Percentiles rank a stretch among this genome's conserved stretches.
Conservation (phyloP, 2,888 invertebrate species). For the Entomobrya multifasciata region DNA sequence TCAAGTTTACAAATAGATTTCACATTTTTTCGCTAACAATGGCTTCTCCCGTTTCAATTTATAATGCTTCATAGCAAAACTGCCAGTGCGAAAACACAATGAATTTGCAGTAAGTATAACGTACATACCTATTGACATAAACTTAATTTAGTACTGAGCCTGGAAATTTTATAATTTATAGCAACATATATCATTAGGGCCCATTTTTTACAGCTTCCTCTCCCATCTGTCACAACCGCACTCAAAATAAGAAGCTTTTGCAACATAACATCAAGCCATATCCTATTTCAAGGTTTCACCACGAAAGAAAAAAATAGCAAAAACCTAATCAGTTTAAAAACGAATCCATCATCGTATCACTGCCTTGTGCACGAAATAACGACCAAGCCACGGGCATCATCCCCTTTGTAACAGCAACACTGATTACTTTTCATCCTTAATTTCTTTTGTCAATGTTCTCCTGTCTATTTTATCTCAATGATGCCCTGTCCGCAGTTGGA, state of each 20-base stretch:
- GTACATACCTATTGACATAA: no score
- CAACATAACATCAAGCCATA: constrained; percentile 4
- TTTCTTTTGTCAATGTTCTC: constrained; percentile 41
- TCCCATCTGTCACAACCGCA: neutral
- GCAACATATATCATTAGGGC: no score
- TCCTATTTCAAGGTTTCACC: constrained; percentile 41
- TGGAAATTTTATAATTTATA: neutral
- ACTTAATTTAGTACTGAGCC: neutral
- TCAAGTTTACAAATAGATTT: neutral
- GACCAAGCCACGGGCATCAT: constrained; percentile 48
- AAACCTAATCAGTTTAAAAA: constrained; percentile 49
- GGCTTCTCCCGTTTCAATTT: neutral
- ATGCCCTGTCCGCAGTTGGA: neutral
- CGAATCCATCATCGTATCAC: constrained; percentile 9
- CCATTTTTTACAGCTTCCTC: neutral
- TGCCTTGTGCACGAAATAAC: constrained; percentile 1
- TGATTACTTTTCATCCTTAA: constrained; percentile 50
- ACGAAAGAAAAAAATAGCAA: constrained; percentile 30
- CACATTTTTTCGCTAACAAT: constrained; percentile 16
- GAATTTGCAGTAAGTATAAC: no score
- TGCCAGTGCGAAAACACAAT: neutral
- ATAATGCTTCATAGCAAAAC: neutral
- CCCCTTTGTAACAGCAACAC: neutral
- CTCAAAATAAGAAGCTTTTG: neutral
- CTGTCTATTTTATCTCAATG: neutral